Conservation (phyloP, 2,797 vertebrate genomes). For the Dendrocincla fuliginosa region DNA sequence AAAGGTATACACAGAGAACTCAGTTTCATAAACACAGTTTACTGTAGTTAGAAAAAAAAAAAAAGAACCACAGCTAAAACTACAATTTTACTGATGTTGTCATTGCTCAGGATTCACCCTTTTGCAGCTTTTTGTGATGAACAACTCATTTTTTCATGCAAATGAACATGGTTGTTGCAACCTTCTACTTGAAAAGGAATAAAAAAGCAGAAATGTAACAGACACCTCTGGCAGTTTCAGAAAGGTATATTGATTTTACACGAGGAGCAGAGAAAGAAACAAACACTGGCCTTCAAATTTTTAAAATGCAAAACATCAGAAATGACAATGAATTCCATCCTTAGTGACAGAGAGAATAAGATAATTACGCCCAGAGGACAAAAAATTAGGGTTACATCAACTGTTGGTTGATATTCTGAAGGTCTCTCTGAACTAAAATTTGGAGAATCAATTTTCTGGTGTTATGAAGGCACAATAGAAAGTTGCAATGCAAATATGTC, state of each 20-base stretch:
- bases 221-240: rapidly evolving
- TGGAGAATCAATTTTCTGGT: neutral
- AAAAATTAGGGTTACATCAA: neutral
- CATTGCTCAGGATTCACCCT: neutral
- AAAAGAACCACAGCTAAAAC: neutral
- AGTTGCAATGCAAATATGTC: neutral
- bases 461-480: neutral
- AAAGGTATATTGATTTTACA: neutral
- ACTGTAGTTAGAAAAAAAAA: neutral
- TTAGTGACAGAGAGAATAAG: neutral
- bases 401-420: neutral
- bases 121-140: neutral
- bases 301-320: neutral
- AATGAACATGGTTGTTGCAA: neutral
- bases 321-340: neutral
- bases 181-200: neutral
- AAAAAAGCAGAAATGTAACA: neutral
- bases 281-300: neutral
- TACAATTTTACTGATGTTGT: neutral
- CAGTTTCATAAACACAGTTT: constrained; percentile 11
- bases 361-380: neutral
- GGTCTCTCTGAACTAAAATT: neutral
- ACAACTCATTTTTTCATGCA: neutral
- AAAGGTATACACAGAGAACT: constrained; percentile 20
- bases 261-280: neutral